A percentile compares a stretch with the other conserved stretches of the same genome.
phyloP scores from a whole-genome alignment of 2,113 vertebrate genomes.

The Galbula dea region DNA sequence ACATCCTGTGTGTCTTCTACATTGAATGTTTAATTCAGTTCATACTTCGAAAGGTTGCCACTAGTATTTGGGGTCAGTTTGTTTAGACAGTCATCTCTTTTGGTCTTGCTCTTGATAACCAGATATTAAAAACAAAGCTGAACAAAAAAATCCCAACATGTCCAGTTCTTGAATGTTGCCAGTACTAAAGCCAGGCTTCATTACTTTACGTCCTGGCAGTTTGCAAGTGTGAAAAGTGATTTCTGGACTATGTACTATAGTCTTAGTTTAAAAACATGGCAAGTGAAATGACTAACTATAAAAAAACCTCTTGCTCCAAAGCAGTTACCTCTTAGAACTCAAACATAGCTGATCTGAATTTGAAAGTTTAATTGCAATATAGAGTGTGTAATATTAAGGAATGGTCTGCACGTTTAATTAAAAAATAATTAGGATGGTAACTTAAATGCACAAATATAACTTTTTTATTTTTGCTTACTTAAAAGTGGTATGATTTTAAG shows the following conservation, averaged over 20 bases:
- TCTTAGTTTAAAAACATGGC: neutral
- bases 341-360: neutral
- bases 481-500: neutral
- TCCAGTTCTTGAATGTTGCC: slow-evolving; percentile 28
- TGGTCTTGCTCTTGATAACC: neutral
- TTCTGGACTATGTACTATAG: neutral
- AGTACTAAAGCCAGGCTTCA: neutral
- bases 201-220: neutral
- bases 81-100: neutral
- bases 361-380: neutral
- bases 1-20: neutral
- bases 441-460: neutral
- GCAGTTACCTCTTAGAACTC: neutral
- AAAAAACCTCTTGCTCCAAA: neutral
- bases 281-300: neutral
- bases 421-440: neutral
- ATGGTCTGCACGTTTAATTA: neutral
- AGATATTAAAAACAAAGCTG: slow-evolving; percentile 3
- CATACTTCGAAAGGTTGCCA: neutral
- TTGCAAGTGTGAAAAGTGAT: neutral
- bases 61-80: neutral
- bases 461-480: neutral
- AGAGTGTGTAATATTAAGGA: neutral
- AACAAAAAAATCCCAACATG: neutral
- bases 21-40: neutral